phyloP scores from a whole-genome alignment of 1,140 invertebrate genomes.

The Drosophila tsacasi region DNA sequence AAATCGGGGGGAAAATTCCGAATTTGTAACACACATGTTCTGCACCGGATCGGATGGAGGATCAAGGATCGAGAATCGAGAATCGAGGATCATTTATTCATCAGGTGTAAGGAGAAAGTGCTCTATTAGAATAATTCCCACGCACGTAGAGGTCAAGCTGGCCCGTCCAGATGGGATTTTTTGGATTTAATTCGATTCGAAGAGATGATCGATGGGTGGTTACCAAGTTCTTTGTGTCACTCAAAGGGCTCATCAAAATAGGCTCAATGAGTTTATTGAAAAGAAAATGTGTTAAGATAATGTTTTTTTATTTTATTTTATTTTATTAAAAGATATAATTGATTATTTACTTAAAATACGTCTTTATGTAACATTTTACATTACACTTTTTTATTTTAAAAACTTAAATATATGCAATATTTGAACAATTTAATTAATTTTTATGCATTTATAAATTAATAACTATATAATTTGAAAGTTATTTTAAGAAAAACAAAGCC shows the following conservation, averaged over 20 bases:
- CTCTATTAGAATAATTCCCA: constrained; percentile 49
- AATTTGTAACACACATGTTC: constrained; percentile 81
- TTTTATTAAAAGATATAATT: too few relatives aligned
- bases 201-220: constrained; percentile 20
- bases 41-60: constrained; percentile 8
- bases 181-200: background rate
- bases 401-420: too few relatives aligned
- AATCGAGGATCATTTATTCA: constrained; percentile 3
- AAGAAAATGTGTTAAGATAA: background rate
- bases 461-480: background rate
- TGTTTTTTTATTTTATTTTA: too few relatives aligned
- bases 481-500: too few relatives aligned
- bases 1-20: constrained; percentile 42
- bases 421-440: background rate
- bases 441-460: background rate
- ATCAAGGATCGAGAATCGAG: background rate
- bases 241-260: background rate
- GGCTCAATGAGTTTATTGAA: background rate
- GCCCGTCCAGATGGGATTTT: constrained; percentile 18
- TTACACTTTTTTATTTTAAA: too few relatives aligned
- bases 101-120: constrained; percentile 46
- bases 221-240: background rate
- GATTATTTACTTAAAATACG: too few relatives aligned
- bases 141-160: constrained; percentile 33
- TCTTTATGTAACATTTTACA: too few relatives aligned